Evolutionary conservation across 1,140 invertebrate genomes (phyloP).

Genomic region (Drosophila punjabiensis): DNA sequence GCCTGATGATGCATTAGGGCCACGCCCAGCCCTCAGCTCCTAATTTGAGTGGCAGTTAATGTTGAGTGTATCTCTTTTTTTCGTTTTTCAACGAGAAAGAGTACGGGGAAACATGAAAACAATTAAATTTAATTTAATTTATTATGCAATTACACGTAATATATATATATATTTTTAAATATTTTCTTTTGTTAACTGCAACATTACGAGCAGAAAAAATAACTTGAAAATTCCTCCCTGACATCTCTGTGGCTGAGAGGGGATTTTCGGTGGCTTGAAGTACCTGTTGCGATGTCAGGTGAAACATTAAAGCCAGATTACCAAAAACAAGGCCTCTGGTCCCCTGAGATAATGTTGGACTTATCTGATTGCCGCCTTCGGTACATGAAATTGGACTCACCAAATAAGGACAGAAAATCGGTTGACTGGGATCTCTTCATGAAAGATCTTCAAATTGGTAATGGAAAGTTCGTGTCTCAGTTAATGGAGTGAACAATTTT

Average conservation of each 20-base stretch:
- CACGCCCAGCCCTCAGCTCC: conserved; percentile 49
- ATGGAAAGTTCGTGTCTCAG: conserved; percentile 32
- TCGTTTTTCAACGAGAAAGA: conserved; percentile 11
- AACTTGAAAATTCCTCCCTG: conserved; percentile 43
- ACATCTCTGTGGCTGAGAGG: conserved; percentile 19
- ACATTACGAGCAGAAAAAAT: conserved; percentile 27
- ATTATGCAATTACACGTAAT: conserved; percentile 65
- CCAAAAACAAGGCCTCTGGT: conserved; percentile 47
- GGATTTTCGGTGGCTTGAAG: conserved; percentile 5
- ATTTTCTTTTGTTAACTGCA: conserved; percentile 12
- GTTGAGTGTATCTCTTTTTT: conserved; percentile 31
- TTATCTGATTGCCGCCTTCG: conserved; percentile 44
- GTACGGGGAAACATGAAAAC: conserved; percentile 12
- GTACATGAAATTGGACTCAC: conserved; percentile 33
- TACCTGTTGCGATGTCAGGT: conserved; percentile 36
- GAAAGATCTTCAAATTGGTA: conserved; percentile 15
- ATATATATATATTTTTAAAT: conserved; percentile 37
- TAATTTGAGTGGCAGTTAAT: conserved; percentile 56
- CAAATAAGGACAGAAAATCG: conserved; percentile 16
- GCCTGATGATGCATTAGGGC: conserved; percentile 44
- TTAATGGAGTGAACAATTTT: conserved; percentile 6
- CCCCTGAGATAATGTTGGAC: conserved; percentile 29
- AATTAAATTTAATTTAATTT: conserved; percentile 47
- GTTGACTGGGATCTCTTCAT: conserved; percentile 9
- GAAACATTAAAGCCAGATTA: conserved; percentile 60